These are phyloP conservation scores for Trochalopteron elliotii DNA, from an alignment of 2,113 vertebrate genomes.

Conservation along the genomic window DNA sequence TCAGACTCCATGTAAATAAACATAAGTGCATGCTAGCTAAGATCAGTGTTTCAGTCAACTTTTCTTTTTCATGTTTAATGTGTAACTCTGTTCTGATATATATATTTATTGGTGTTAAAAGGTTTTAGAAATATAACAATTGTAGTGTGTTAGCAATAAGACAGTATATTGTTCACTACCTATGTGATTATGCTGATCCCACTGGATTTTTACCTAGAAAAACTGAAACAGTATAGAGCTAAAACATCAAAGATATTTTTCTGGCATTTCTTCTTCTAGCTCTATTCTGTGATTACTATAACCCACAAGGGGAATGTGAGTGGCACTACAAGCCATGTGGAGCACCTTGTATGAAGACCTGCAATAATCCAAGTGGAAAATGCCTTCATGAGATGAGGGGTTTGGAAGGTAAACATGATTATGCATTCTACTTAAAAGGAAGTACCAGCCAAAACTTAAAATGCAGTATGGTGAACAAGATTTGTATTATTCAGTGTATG, in stretches of 20 bases:
- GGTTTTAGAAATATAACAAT: neutral
- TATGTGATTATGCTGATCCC: neutral
- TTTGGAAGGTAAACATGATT: constrained; percentile 83
- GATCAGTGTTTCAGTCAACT: neutral
- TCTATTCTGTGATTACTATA: constrained; percentile 95
- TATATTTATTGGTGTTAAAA: neutral
- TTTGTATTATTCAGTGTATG: neutral
- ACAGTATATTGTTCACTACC: neutral
- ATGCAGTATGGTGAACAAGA: neutral
- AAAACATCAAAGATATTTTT: neutral
- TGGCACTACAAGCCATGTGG: constrained; percentile 95
- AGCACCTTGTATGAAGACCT: constrained; percentile 87
- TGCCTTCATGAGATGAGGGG: constrained; percentile 79
- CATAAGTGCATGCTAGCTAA: neutral
- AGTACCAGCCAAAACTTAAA: too few species aligned
- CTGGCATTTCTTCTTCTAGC: constrained; percentile 70
- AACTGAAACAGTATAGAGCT: neutral
- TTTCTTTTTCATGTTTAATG: neutral
- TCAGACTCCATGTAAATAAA: neutral
- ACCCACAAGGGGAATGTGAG: constrained; percentile 82
- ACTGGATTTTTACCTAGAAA: neutral
- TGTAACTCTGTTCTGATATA: neutral
- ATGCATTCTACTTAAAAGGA: neutral
- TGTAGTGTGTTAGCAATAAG: neutral
- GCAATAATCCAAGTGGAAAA: constrained; percentile 83